Percentiles rank a stretch among this genome's conserved stretches.
Conservation (phyloP, 2,888 invertebrate species). For the Archips xylosteana region DNA sequence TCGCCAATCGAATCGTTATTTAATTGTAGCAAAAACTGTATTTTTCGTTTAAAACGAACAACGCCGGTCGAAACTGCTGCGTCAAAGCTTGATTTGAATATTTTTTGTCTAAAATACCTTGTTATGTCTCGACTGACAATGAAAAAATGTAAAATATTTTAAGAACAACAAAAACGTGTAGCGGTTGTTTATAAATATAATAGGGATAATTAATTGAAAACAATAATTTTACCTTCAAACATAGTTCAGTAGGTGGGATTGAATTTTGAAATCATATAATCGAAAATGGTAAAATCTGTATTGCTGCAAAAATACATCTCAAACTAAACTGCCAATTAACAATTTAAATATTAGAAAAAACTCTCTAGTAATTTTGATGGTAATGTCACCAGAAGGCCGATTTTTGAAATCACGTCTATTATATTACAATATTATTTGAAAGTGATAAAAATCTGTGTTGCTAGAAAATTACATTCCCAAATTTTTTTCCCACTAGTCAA, state of each 20-base stretch:
- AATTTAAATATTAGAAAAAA: too few relatives aligned
- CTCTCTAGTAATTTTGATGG: too few relatives aligned
- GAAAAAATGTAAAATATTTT: slow-evolving; percentile 7
- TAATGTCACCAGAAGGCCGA: too few relatives aligned
- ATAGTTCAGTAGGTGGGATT: not conserved
- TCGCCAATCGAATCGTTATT: slow-evolving; percentile 11
- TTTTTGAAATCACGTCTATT: too few relatives aligned
- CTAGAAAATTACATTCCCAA: too few relatives aligned
- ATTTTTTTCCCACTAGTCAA: too few relatives aligned
- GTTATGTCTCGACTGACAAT: slow-evolving; percentile 12
- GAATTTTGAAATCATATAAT: too few relatives aligned
- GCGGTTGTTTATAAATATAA: slow-evolving; percentile 1
- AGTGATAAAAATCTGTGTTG: too few relatives aligned
- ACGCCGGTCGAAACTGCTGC: not conserved
- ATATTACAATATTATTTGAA: too few relatives aligned
- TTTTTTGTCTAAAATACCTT: slow-evolving; percentile 25
- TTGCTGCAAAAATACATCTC: too few relatives aligned
- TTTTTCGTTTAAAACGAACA: slow-evolving; percentile 7
- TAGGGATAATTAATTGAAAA: slow-evolving; percentile 14
- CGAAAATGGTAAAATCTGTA: too few relatives aligned
- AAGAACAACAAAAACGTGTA: not conserved
- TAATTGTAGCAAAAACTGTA: slow-evolving; percentile 27
- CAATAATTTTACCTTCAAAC: not conserved
- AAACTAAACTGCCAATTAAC: too few relatives aligned
- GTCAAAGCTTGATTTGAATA: slow-evolving; percentile 23